Conservation (phyloP, 2,888 invertebrate species). For the Celastrina argiolus region DNA sequence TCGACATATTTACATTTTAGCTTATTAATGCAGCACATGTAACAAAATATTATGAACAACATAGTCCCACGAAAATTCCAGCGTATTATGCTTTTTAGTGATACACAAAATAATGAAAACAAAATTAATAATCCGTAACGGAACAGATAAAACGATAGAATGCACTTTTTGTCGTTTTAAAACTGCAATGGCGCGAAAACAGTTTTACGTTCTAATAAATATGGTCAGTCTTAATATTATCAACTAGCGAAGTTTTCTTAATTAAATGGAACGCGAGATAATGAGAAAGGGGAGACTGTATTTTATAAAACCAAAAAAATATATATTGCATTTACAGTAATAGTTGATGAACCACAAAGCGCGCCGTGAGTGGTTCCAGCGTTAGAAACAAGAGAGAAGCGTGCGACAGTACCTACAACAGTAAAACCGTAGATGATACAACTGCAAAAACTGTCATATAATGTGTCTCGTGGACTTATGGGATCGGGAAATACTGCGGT, state of each 20-base stretch:
- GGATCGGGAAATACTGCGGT: constrained; percentile 32
- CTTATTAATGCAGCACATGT: too few relatives aligned
- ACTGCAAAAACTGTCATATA: background rate
- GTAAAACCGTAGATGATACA: constrained; percentile 10
- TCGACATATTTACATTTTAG: background rate
- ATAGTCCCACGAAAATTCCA: background rate
- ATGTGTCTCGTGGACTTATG: constrained; percentile 16
- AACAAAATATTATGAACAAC: too few relatives aligned
- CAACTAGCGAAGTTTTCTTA: background rate
- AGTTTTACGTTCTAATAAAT: constrained; percentile 16
- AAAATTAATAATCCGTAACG: constrained; percentile 19
- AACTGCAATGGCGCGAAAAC: constrained; percentile 17
- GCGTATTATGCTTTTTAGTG: background rate
- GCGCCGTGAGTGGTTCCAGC: background rate
- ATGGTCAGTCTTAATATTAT: background rate
- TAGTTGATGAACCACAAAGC: background rate
- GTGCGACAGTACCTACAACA: background rate
- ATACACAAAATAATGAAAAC: background rate
- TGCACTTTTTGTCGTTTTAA: constrained; percentile 9
- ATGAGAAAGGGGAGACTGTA: too few relatives aligned
- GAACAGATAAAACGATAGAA: constrained; percentile 16
- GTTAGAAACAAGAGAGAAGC: background rate
- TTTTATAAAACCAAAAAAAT: too few relatives aligned
- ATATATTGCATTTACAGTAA: too few relatives aligned
- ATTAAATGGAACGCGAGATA: background rate